Base-by-base conservation (phyloP, 2,797 vertebrate species). In the Crenichthys baileyi region DNA sequence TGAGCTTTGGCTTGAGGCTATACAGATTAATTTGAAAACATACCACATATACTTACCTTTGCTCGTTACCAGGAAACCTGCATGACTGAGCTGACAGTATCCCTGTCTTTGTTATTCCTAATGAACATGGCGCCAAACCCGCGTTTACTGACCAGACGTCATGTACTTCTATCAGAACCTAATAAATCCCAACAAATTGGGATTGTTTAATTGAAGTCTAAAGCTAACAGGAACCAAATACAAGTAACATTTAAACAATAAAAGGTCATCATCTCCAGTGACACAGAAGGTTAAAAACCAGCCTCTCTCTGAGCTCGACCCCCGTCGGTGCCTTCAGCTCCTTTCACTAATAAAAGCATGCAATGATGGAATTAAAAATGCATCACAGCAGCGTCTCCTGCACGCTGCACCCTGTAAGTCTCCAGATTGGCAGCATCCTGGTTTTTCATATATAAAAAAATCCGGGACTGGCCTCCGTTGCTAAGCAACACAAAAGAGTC, bases 401-500 rank as follows among this genome's bases (percentile, higher is more conserved):
- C 90, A 90, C 83, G 72, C 86, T 86, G 85, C 83, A 84, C 86
- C 80, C 81, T 88, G 86, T 87, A 83, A 88, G 84, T 91, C 90
- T 94, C 75, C 85, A 93, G 92, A 93, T 91, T 90, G 89, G 89
- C 81, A 83, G 89, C 89, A 87, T 90, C 88, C 90, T 88, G 91
- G 73, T 85, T 91, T 91, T 90, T 92, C 92, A 92, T 93, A 93
- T 91, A 91, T 88, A 61, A 1, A 39, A 63, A 90, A 91, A 61
- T 50, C 88, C 84, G 87, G 85, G 88, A 90, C 87, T 89, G 89
- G 85, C 84, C 89, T 88, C 56, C 31, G 93, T 95, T 95, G 94
- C 94, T 94, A 87, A 82, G 93, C 93, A 95, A 95, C 93, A 93
- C 91, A 94, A 94, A 93, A 92, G 86, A 93, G 89, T 94, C 86